Evolutionary conservation across 2,888 invertebrate genomes (phyloP), one percentile per base, ranked within the genome.

Genomic region (Anthoptus insignis): DNA sequence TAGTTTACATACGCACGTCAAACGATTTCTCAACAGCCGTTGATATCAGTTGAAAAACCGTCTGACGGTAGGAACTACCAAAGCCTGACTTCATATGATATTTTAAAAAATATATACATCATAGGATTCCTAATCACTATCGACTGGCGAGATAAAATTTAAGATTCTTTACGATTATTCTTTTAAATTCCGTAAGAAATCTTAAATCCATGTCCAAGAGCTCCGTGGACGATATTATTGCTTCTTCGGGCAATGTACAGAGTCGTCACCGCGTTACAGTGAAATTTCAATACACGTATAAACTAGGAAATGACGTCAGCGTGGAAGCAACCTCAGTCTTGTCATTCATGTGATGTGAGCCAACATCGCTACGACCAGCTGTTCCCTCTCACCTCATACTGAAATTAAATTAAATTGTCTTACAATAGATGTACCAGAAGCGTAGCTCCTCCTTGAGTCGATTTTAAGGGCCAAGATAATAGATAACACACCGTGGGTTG

Each of bases 321-420:
- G 81, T 84, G 88, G 86, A 87, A 89, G 88, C 89, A 86, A 86
- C 90, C 89, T 91, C 91, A 91, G 91, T 91, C 91, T 91, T 91
- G 87, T 87, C 86, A 85, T 79, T 85, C 85, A 73, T 83, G 82
- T 73, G 89, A 87, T 89, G 89, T 83, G 84, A 88, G 85, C 87
- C 86, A 81, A 82, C 87, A 81, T 81, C 82, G 80, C 81, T 80
- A 79, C 81, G 80, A 81, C 79, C 78, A 80, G 80, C 83, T 78
- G 76, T 78, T 77, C 78, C 79, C 49, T 64, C 77, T 78, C 76
- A 69, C 75, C 74, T 70, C 76, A 74, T 75, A 79, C 88, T 88
- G 83, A 86, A 87, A 71, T 11, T 42, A 11, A 11, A 27, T 11
- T 16, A 27, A 24, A 16, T 16, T 16, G 24, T 39, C 16, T 56